Percentiles rank a stretch among this genome's conserved stretches.
phyloP scores from a whole-genome alignment of 2,113 vertebrate species.

The Gadus chalcogrammus region DNA sequence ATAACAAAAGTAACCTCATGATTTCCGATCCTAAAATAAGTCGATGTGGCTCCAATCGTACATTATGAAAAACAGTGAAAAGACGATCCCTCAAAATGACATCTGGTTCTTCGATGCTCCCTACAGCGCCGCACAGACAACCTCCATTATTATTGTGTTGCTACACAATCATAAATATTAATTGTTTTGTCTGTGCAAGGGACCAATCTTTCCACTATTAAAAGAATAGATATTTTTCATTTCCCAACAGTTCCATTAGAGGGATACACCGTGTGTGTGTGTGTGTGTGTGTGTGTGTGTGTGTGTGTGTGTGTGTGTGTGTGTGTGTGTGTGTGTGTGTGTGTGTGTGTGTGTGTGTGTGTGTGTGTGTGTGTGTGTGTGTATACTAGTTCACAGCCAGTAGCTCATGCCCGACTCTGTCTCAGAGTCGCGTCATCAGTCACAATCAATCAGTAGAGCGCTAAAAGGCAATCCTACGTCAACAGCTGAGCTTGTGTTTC shows the following conservation, averaged over 20 bases:
- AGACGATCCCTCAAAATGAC: slow-evolving; percentile 7
- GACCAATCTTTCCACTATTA: slow-evolving; percentile 35
- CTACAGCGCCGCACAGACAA: slow-evolving; percentile 17
- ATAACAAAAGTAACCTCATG: not conserved
- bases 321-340: no score
- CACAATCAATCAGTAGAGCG: no score
- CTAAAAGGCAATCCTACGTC: no score
- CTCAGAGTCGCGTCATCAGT: no score
- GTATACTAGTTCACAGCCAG: not conserved
- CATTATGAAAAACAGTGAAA: not conserved
- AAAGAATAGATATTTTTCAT: slow-evolving; percentile 53
- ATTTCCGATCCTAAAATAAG: not conserved
- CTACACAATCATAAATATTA: slow-evolving; percentile 53
- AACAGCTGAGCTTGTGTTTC: no score
- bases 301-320: no score
- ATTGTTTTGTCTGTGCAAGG: slow-evolving; percentile 52
- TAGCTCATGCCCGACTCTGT: no score
- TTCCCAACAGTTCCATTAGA: slow-evolving; percentile 23
- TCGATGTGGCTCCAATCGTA: no score
- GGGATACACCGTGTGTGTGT: slow-evolving; percentile 13
- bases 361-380: slow-evolving; percentile 6
- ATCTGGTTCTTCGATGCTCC: slow-evolving; percentile 22
- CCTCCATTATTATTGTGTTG: slow-evolving; percentile 44
- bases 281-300: not conserved
- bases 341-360: no score